Base-by-base conservation (phyloP, 2,888 invertebrate species). In the Hyles lineata region DNA sequence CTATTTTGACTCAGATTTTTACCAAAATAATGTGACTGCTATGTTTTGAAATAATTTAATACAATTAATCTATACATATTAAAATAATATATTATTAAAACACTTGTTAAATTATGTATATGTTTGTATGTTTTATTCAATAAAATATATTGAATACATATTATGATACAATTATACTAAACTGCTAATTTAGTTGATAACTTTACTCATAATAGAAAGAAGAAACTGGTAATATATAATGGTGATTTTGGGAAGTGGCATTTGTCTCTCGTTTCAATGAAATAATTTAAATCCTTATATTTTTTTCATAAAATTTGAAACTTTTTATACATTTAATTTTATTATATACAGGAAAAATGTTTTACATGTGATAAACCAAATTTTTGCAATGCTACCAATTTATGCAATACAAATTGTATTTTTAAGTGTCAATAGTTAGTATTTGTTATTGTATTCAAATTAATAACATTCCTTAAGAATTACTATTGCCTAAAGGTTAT, bases 91-190 rank as follows among this genome's bases (percentile, higher is more conserved):
- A 25, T 52, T n/a, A 9, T n/a, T 25, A 29, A 50, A 21, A 25
- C 25, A n/a, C 55, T 70, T 9, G 8, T 55, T 21, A 29, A 52
- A 55, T 50, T n/a, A 25, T 55, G 29, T n/a, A 70, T 17, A 50
- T 23, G 23, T 69, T 50, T 43, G 43, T 50, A 67, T 35, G 50
- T 69, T 21, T 69, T 70, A 50, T 69, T 69, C 15, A 50, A 21
- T 23, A 50, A 69, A 15, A 23, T 69, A 25, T 69, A 50, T 69
- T 69, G 7, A 55, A 55, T n/a, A 15, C n/a, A 52, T 55, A 6
- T 19, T 55, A 7, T 19, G 8, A 55, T 55, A 55, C 19, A 55
- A 55, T 19, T 55, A 7, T n/a, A 55, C 55, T 55, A 55, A n/a
- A n/a, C 5, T 55, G 7, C 19, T 55, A n/a, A 55, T 55, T 55